Evolutionary conservation across 2,888 invertebrate species (phyloP), one percentile per base, ranked within the genome.

Genomic region (Eupithecia vulgata): DNA sequence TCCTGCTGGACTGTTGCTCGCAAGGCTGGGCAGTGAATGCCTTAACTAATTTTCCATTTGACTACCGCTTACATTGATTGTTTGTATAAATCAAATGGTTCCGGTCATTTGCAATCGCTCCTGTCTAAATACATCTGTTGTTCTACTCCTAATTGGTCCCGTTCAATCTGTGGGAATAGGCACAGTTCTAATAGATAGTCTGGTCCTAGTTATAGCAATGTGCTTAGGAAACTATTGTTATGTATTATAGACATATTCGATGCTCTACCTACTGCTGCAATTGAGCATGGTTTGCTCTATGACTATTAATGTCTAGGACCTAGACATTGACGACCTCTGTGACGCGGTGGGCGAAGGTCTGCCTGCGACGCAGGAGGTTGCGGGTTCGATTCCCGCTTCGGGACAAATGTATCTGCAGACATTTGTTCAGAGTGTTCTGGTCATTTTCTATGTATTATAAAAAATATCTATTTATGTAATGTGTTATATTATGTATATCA

Each of bases 1-100:
- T 0, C 21, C 4, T 17, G 5, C 5, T 2, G 42, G 5, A 15
- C 13, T 0, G 17, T 15, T 5, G 6, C n/a, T 10, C 21, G 5
- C 21, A 1, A 52, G 21, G 12, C 52, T 21, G 21, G 21, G 52
- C 52, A 10, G 17, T 21, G 21, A 52, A 52, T 52, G 21, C 21
- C 4, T 21, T 21, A 52, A 52, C 62, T 12, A 68, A 37, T 37
- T 42, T 21, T 25, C 48, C 12, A 67, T 71, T 30, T 62, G 61
- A 15, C 61, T 64, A 66, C 34, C 66, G 52, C 13, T 68, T 71
- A 71, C 82, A 82, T 81, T 84, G 85, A 87, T 91, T 90, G 91
- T 87, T 85, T 90, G 88, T 91, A 91, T 89, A 91, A 90, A 92
- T 91, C 88, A 92, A 91, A 87, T 87, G 88, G 88, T 85, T 85